Percentiles rank a stretch among this genome's conserved stretches.
Evolutionary conservation across 2,797 vertebrate genomes (phyloP).

Genomic region (Distichodus sexfasciatus): DNA sequence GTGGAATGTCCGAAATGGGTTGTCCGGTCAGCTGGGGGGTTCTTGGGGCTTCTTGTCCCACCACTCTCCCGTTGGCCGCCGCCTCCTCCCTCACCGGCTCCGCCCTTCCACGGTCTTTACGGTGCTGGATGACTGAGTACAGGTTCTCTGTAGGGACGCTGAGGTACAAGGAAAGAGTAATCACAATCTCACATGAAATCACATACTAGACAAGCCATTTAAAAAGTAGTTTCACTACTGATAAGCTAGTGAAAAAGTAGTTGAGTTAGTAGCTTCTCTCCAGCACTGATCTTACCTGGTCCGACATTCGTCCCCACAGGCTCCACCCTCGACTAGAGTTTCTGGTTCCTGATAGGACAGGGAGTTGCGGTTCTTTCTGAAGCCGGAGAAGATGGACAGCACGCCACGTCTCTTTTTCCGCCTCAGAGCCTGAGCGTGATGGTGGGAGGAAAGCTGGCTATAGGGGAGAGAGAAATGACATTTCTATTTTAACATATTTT

Average conservation of each 20-base stretch:
- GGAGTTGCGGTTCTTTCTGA: conserved; percentile 76
- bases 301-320: conserved; percentile 48
- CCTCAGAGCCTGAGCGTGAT: conserved; percentile 72
- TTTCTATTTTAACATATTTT: too few relatives aligned
- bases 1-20: conserved; percentile 49
- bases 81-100: conserved; percentile 63
- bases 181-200: conserved; percentile 18
- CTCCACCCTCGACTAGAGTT: conserved; percentile 46
- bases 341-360: conserved; percentile 71
- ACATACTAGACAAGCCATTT: not conserved
- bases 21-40: conserved; percentile 55
- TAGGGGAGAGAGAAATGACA: conserved; percentile 23
- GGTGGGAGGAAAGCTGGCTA: conserved; percentile 75
- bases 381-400: conserved; percentile 75
- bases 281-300: conserved; percentile 35
- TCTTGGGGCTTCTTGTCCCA: conserved; percentile 47
- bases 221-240: too few relatives aligned
- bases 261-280: conserved; percentile 45
- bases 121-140: conserved; percentile 74
- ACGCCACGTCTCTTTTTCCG: conserved; percentile 77
- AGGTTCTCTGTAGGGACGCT: conserved; percentile 69
- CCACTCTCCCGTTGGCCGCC: conserved; percentile 63
- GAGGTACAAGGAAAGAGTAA: conserved; percentile 19
- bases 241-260: conserved; percentile 22
- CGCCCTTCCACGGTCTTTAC: conserved; percentile 63